These are phyloP conservation scores for Apamea epomidion DNA, from an alignment of 2,888 invertebrate genomes.

Conservation along the genomic window DNA sequence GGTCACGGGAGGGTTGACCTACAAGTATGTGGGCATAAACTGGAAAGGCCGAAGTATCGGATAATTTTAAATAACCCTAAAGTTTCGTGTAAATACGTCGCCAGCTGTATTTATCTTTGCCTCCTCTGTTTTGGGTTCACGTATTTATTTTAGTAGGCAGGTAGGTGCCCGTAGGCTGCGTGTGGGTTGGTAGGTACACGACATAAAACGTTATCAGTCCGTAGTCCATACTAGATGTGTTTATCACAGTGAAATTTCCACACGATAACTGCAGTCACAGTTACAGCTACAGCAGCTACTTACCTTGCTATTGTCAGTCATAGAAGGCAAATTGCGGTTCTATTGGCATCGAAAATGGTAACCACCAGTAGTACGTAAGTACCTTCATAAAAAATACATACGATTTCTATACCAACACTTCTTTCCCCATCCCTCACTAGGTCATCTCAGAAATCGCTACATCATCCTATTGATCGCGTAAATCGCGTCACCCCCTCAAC, in stretches of 20 bases:
- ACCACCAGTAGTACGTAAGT: not conserved
- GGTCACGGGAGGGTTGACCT: slow-evolving; percentile 53
- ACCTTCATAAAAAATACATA: not conserved
- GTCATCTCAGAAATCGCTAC: slow-evolving; percentile 35
- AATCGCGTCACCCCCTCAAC: slow-evolving; percentile 43
- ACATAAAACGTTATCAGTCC: not conserved
- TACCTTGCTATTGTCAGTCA: not conserved
- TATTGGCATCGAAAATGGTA: not conserved
- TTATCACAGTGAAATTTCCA: not conserved
- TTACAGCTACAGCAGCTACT: no score
- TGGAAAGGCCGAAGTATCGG: slow-evolving; percentile 28
- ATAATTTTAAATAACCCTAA: slow-evolving; percentile 51
- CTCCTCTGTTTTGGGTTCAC: slow-evolving; percentile 2
- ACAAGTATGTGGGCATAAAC: slow-evolving; percentile 34
- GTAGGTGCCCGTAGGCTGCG: not conserved
- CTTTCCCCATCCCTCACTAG: slow-evolving; percentile 4
- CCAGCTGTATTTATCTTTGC: slow-evolving; percentile 31
- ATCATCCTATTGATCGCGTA: slow-evolving; percentile 49
- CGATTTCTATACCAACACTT: not conserved
- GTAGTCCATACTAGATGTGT: not conserved
- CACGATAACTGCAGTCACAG: no score
- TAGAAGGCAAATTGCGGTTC: not conserved
- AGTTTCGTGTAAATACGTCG: slow-evolving; percentile 39
- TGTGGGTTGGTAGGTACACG: not conserved
- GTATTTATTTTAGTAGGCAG: slow-evolving; percentile 6